A percentile compares a stretch with the other conserved stretches of the same genome.
Conservation (phyloP, 1,140 invertebrate species). For the Rhopalosiphum padi region DNA sequence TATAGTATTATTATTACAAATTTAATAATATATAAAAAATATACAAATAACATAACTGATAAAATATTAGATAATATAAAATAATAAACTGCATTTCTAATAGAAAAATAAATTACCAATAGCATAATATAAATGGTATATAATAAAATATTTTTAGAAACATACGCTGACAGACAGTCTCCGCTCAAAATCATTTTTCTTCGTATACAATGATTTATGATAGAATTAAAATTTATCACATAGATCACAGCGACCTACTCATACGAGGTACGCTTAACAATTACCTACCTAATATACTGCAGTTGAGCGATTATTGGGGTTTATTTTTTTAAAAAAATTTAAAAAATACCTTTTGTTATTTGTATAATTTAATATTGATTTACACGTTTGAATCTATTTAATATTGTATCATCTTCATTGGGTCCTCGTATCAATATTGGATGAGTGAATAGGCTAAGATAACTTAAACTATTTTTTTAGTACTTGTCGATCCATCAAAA, state of each 20-base stretch:
- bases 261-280: neutral
- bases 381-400: neutral
- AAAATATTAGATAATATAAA: neutral
- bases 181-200: neutral
- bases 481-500: constrained; percentile 29
- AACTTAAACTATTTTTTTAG: neutral
- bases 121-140: neutral
- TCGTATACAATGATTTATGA: neutral
- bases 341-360: too few species aligned
- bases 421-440: neutral
- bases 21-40: neutral
- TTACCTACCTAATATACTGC: neutral
- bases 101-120: neutral
- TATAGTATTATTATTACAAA: neutral
- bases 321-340: too few species aligned
- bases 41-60: neutral
- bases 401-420: neutral
- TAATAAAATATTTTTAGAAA: neutral
- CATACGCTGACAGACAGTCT: neutral
- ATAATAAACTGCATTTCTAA: neutral
- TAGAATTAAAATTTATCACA: neutral
- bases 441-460: neutral
- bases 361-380: neutral
- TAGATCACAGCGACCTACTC: neutral
- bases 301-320: too few species aligned